A percentile compares a stretch with the other conserved stretches of the same genome.
Evolutionary conservation across 2,113 vertebrate genomes (phyloP).

Genomic region (Felis catus): DNA sequence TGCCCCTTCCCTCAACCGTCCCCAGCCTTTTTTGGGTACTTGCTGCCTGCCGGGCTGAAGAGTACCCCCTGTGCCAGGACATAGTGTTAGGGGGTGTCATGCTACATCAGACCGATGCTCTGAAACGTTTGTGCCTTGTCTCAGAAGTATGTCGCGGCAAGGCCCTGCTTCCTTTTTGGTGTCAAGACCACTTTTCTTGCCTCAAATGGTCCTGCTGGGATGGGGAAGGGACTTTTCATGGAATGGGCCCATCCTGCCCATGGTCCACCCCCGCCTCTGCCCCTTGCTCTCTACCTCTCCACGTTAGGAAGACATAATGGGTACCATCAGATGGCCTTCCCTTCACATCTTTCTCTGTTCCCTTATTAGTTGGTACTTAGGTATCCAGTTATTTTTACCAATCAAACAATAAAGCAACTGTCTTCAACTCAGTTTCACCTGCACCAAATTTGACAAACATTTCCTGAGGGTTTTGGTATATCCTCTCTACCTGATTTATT

Average conservation of each 20-base stretch:
- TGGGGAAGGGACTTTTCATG: not conserved
- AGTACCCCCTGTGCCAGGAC: not conserved
- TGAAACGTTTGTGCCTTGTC: not conserved
- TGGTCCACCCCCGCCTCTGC: not conserved
- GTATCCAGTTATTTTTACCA: not conserved
- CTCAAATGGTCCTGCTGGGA: not conserved
- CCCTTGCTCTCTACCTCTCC: not conserved
- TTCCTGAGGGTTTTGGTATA: constrained; percentile 12
- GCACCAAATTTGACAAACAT: not conserved
- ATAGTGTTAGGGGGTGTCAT: not conserved
- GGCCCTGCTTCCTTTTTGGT: not conserved
- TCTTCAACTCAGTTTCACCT: constrained; percentile 15
- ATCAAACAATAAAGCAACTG: not conserved
- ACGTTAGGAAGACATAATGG: not conserved
- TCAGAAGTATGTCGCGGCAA: not conserved
- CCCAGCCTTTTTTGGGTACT: not conserved
- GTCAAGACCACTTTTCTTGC: not conserved
- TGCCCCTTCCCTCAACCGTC: not conserved
- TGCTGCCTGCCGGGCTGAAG: not conserved
- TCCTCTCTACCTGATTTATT: constrained; percentile 27
- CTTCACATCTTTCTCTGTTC: not conserved
- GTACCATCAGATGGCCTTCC: not conserved
- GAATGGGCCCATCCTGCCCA: accelerated
- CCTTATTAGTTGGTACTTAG: not conserved
- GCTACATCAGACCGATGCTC: accelerated